phyloP scores from a whole-genome alignment of 2,888 invertebrate species.

The Lepidonotus clava region DNA sequence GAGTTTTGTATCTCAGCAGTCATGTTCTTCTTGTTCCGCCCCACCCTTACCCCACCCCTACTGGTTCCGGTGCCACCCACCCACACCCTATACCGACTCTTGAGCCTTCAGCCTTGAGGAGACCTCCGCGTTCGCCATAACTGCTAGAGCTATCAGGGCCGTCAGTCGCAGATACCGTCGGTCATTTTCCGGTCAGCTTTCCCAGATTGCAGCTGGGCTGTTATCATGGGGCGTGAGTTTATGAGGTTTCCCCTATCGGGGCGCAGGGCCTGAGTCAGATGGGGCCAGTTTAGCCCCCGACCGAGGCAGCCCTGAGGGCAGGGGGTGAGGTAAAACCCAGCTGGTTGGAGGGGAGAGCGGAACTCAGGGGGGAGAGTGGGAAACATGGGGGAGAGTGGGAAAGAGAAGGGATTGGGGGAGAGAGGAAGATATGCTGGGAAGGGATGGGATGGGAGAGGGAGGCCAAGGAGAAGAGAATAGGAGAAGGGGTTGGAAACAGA shows the following conservation, averaged over 20 bases:
- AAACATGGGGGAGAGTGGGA: not conserved
- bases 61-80: not conserved
- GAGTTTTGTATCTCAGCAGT: not conserved
- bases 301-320: not conserved
- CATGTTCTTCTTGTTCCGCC: not conserved
- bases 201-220: conserved; percentile 30
- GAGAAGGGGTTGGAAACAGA: not conserved
- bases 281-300: not conserved
- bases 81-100: not conserved
- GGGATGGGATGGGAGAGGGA: not conserved
- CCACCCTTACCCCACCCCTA: not conserved
- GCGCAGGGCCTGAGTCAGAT: not conserved
- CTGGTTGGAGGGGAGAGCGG: not conserved
- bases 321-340: not conserved
- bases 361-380: not conserved
- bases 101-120: too few species aligned
- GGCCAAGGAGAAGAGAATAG: not conserved
- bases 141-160: conserved; percentile 21
- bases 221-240: conserved; percentile 43
- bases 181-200: conserved; percentile 47
- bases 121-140: too few species aligned
- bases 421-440: not conserved
- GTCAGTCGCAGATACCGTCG: conserved; percentile 15
- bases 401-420: not conserved
- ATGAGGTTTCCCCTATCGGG: conserved; percentile 41